phyloP scores from a whole-genome alignment of 1,140 invertebrate species.

The Drosophila athabasca region DNA sequence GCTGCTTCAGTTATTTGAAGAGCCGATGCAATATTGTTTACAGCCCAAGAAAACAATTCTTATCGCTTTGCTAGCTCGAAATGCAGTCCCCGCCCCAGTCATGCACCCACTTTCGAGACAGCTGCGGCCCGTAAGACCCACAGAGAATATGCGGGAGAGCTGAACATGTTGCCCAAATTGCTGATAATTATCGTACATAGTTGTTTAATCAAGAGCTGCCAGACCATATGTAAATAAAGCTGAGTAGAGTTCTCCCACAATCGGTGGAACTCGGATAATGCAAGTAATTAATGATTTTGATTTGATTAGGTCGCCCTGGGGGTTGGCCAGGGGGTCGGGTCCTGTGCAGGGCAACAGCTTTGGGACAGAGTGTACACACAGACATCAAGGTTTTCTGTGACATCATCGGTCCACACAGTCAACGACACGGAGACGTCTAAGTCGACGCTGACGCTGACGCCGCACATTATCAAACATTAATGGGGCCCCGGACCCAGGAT shows the following conservation, averaged over 20 bases:
- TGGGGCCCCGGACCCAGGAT: conserved; percentile 50
- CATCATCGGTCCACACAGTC: conserved; percentile 71
- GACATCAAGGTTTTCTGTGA: conserved; percentile 68
- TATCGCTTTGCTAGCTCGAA: conserved; percentile 18
- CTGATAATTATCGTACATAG: conserved; percentile 60
- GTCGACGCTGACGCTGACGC: conserved; percentile 39
- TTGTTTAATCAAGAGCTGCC: conserved; percentile 46
- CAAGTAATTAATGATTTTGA: conserved; percentile 68
- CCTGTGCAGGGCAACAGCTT: conserved; percentile 41
- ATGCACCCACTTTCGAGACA: conserved; percentile 7
- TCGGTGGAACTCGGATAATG: conserved; percentile 60
- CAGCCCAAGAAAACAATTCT: conserved; percentile 2
- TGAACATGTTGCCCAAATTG: conserved; percentile 36
- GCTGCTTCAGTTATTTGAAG: conserved; percentile 25
- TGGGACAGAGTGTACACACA: conserved; percentile 48
- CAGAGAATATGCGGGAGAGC: conserved; percentile 21
- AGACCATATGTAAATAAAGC: conserved; percentile 34
- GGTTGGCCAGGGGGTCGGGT: conserved; percentile 1
- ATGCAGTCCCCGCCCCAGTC: conserved; percentile 12
- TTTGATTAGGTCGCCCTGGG: conserved; percentile 55
- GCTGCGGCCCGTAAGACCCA: background rate
- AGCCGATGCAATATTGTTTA: conserved; percentile 35
- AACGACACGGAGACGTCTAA: conserved; percentile 65
- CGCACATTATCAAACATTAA: conserved; percentile 80
- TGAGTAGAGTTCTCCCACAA: conserved; percentile 33